phyloP scores from a whole-genome alignment of 2,113 vertebrate species.

The Amphiprion percula region DNA sequence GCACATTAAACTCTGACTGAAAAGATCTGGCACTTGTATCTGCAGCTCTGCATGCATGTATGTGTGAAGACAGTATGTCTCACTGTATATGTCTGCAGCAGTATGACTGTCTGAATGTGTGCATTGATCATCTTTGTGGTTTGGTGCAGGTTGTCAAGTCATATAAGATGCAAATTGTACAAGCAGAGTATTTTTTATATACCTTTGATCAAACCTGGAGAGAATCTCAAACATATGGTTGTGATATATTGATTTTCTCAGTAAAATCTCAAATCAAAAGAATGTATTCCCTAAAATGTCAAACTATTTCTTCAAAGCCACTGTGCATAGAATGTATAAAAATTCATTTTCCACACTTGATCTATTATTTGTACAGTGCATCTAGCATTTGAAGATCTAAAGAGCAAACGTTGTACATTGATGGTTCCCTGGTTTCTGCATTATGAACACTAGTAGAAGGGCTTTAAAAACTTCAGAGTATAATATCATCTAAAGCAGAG shows the following conservation, averaged over 20 bases:
- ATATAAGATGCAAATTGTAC: not conserved
- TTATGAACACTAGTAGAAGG: not conserved
- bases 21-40: constrained; percentile 40
- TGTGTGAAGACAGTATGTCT: not conserved
- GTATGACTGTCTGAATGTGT: not conserved
- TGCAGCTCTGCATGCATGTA: not conserved
- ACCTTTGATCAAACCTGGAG: not conserved
- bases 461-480: too few species aligned
- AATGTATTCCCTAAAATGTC: not conserved
- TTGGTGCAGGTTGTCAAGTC: not conserved
- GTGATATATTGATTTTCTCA: constrained; percentile 15
- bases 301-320: too few species aligned
- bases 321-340: too few species aligned
- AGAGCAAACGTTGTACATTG: not conserved
- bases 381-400: not conserved
- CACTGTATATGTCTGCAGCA: not conserved
- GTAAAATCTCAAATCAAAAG: not conserved
- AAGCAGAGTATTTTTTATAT: not conserved
- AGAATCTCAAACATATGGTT: not conserved
- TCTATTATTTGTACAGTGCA: not conserved
- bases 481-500: not conserved
- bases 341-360: too few species aligned
- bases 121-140: not conserved
- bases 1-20: constrained; percentile 54
- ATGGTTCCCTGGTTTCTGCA: not conserved